Evolutionary conservation across 2,797 vertebrate genomes (phyloP), one percentile per base, ranked within the genome.

Genomic region (Enteromius thamalakanensis): DNA sequence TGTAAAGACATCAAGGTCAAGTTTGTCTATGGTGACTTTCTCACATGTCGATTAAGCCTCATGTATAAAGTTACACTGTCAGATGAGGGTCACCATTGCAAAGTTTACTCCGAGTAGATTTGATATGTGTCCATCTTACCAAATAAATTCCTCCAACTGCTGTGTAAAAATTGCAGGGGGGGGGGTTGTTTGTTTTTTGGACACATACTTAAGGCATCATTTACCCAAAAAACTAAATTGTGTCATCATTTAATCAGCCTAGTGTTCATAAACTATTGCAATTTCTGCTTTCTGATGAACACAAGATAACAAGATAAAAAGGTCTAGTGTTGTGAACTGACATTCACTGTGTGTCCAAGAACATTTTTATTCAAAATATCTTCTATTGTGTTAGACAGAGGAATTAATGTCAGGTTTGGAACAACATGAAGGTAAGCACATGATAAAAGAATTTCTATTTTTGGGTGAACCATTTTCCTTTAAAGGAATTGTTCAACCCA

Each of bases 1-100:
- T 75, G 32, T 37, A 55, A 75, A 53, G 6, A 75, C 17, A 1
- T 37, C 29, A 53, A 53, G 29, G 47, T 53, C 10, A 53, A 74
- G 71, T 74, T 72, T 51, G 15, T 72, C 6, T 11, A 37, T 55
- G 21, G 19, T 23, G 32, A 51, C 1, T 75, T 75, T 55, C 29
- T 49, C 19, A 75, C 29, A 55, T 55, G 49, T 49, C 19, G 1
- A 37, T n/a, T 34, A 55, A 55, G 10, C 71, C 49, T 34, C 4
- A 3, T 74, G 49, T 49, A 74, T 74, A 37, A 74, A 74, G 71
- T 75, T 75, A 37, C 49, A 70, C 40, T 70, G n/a, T 70, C 42
- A 55, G 53, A 15, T 23, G 19, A 75, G 6, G 19, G 71, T 55
- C 3, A 14, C 71, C 19, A 75, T 55, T 55, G 3, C 11, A 47